A percentile compares a stretch with the other conserved stretches of the same genome.
phyloP scores from a whole-genome alignment of 2,797 vertebrate genomes.

The Luscinia luscinia region DNA sequence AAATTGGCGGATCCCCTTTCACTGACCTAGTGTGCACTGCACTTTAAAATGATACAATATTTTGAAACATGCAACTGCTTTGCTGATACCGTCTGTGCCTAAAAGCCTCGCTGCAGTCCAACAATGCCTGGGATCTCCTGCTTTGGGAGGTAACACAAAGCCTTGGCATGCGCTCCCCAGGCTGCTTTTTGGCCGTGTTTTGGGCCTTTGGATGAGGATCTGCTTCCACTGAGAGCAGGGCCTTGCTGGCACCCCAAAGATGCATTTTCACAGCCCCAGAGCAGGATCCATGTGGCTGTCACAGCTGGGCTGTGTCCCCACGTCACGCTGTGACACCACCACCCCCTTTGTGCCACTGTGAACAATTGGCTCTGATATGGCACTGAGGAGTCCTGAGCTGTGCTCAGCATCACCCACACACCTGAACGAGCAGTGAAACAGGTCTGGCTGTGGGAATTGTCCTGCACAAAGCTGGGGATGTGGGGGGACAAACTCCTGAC shows the following conservation, averaged over 20 bases:
- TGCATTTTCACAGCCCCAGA: accelerated
- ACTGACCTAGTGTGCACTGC: conserved; percentile 58
- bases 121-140: not conserved
- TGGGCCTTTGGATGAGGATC: not conserved
- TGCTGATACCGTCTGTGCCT: conserved; percentile 61
- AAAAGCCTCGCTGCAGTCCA: not conserved
- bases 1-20: conserved; percentile 76
- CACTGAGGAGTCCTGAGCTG: not conserved
- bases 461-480: accelerated
- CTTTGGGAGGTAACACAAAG: conserved; percentile 32
- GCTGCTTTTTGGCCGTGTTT: accelerated
- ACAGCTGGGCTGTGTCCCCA: not conserved
- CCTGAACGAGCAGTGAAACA: not conserved
- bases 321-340: accelerated
- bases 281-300: not conserved
- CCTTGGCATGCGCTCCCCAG: not conserved
- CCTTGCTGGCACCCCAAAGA: not conserved
- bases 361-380: accelerated
- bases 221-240: accelerated
- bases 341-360: accelerated
- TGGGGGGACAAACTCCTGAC: not conserved
- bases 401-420: accelerated
- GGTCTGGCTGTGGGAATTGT: too few relatives aligned
- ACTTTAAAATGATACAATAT: conserved; percentile 63
- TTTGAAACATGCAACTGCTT: conserved; percentile 57